Evolutionary conservation across 2,113 vertebrate species (phyloP).

Genomic region (Gallinago jamesoni): DNA sequence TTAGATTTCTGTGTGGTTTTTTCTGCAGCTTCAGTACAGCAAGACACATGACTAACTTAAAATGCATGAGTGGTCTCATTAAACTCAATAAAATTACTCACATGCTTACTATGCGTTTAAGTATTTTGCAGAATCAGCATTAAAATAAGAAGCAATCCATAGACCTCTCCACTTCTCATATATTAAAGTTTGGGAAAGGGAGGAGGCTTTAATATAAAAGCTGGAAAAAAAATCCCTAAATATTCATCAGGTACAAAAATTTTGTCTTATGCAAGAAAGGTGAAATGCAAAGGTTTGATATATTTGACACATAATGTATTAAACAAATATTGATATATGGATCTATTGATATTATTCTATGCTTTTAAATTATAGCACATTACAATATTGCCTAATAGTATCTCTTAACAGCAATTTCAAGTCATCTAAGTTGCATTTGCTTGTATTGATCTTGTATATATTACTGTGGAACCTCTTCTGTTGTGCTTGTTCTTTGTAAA

Average conservation of each 20-base stretch:
- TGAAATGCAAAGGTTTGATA: neutral
- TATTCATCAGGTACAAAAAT: neutral
- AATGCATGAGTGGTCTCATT: conserved; percentile 3
- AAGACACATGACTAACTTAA: neutral
- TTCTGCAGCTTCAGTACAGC: neutral
- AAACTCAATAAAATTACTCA: conserved; percentile 22
- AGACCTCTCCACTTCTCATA: neutral
- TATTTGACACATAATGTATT: neutral
- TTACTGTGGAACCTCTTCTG: neutral
- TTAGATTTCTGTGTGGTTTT: neutral
- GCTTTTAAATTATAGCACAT: neutral
- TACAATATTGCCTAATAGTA: neutral
- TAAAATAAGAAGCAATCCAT: conserved; percentile 4
- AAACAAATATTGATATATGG: neutral
- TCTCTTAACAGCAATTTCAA: neutral
- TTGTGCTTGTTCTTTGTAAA: neutral
- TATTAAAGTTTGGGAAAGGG: neutral
- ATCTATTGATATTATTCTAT: neutral
- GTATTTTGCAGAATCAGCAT: neutral
- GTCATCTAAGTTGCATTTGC: neutral
- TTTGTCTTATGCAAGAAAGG: neutral
- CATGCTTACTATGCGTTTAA: neutral
- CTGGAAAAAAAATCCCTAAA: neutral
- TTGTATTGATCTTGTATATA: neutral
- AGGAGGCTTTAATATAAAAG: neutral